Evolutionary conservation across 2,797 vertebrate species (phyloP).

Genomic region (Cottoperca gobio): DNA sequence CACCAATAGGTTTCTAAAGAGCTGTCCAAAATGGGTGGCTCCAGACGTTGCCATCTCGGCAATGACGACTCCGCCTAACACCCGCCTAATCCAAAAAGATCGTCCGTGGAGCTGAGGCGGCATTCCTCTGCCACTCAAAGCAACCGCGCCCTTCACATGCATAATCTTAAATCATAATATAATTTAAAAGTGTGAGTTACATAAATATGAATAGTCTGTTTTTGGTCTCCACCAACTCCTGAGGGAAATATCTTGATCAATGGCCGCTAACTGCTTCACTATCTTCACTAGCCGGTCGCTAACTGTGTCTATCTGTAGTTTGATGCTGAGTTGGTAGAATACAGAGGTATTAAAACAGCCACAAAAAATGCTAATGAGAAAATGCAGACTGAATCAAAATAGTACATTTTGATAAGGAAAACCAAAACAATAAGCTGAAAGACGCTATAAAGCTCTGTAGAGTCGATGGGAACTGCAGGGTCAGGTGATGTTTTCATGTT

Average conservation of each 20-base stretch:
- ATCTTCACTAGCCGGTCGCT: not conserved
- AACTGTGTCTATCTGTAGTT: not conserved
- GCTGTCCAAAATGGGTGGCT: too few relatives aligned
- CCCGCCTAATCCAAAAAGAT: too few relatives aligned
- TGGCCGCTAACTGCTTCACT: not conserved
- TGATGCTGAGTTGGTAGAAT: too few relatives aligned
- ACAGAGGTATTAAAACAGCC: not conserved
- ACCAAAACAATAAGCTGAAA: not conserved
- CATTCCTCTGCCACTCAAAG: too few relatives aligned
- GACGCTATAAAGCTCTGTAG: not conserved
- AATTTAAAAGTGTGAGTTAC: too few relatives aligned
- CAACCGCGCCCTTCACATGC: too few relatives aligned
- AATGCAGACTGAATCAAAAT: not conserved
- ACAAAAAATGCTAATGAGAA: not conserved
- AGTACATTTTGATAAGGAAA: not conserved
- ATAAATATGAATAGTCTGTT: too few relatives aligned
- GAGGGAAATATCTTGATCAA: not conserved
- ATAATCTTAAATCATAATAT: too few relatives aligned
- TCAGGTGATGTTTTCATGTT: slow-evolving; percentile 11
- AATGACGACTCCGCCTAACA: too few relatives aligned
- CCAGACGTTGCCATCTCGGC: too few relatives aligned
- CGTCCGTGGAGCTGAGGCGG: too few relatives aligned
- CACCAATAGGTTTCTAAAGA: too few relatives aligned
- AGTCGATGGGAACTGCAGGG: not conserved
- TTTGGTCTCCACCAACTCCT: not conserved